Evolutionary conservation across 2,797 vertebrate genomes (phyloP).

Genomic region (Dermochelys coriacea): DNA sequence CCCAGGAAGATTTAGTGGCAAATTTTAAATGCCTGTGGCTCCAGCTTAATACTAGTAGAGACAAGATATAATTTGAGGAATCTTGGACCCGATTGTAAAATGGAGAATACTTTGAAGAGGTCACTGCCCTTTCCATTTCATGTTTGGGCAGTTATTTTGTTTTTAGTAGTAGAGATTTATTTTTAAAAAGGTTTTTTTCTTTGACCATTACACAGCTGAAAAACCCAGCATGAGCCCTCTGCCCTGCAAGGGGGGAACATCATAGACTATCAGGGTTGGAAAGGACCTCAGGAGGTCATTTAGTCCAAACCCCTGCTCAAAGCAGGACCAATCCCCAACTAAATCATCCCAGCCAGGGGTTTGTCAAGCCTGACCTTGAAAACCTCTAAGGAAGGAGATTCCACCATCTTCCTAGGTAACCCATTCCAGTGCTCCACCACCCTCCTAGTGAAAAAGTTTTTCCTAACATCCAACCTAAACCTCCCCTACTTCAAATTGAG

Average conservation of each 20-base stretch:
- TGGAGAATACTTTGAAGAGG: neutral
- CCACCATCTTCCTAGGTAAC: too few species aligned
- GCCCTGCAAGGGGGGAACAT: neutral
- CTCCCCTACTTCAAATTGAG: too few species aligned
- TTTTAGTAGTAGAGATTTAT: neutral
- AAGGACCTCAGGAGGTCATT: too few species aligned
- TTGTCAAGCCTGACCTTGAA: too few species aligned
- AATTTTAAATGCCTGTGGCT: conserved; percentile 34
- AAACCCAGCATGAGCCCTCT: neutral
- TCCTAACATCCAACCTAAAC: too few species aligned
- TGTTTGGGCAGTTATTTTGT: neutral
- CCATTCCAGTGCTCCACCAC: too few species aligned
- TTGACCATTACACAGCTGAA: neutral
- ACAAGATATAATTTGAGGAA: neutral
- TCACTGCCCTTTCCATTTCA: neutral
- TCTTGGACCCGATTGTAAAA: neutral
- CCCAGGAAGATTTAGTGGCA: conserved; percentile 6
- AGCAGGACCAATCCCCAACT: too few species aligned
- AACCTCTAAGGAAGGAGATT: too few species aligned
- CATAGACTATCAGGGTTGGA: too few species aligned
- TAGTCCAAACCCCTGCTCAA: too few species aligned
- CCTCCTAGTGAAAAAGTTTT: too few species aligned
- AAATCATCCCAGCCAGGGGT: too few species aligned
- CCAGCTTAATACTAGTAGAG: conserved; percentile 20
- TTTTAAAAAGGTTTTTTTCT: neutral